Base-by-base conservation (phyloP, 2,113 vertebrate genomes). In the Syngnathoides biaculeatus region DNA sequence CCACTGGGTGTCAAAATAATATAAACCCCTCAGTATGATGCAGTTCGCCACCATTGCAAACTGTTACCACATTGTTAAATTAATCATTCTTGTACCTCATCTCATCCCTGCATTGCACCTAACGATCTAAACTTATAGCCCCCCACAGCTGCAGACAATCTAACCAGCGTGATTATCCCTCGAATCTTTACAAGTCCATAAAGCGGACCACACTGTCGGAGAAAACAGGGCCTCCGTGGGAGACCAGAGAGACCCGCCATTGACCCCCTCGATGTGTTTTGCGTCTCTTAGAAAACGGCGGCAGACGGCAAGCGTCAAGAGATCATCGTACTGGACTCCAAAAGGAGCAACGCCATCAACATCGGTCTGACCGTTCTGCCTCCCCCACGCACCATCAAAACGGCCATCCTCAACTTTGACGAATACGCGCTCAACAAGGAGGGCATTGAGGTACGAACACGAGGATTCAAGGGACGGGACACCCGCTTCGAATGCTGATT, bases 401-500 rank as follows among this genome's bases (percentile, higher is more conserved):
- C 94, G 4, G 97, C 97, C 84, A 98, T 99, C 83, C 90, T 99
- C 58, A 99, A 98, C 90, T 98, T 99, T 20, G 97, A 99, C 0
- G 97, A 99, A 86, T 99, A 99, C 50, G 97, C 96, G 27, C 94
- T 99, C 85, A 98, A 96, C 91, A 99, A 99, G 88, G 97, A 98
- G 92, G 97, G 97, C 82, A 98, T 98, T 39, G 97, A 99, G 94
- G 97, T 98, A 88, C 91, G 71, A 14, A 11, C 19, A 6, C 15
- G 26, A 7, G 15, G 14, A 57, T 30, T 30, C 2, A 3, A 30
- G 14, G 5, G 1, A 57, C 30, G 19, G 14, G 26, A 57, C 17
- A 2, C 1, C 5, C 13, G 26, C 14, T 3, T 15, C 8, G 3
- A 30, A 15, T 15, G 8, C 4, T 17, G 14, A 30, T 26, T n/a